Conservation (phyloP, 2,113 vertebrate species). For the Galemys pyrenaicus region DNA sequence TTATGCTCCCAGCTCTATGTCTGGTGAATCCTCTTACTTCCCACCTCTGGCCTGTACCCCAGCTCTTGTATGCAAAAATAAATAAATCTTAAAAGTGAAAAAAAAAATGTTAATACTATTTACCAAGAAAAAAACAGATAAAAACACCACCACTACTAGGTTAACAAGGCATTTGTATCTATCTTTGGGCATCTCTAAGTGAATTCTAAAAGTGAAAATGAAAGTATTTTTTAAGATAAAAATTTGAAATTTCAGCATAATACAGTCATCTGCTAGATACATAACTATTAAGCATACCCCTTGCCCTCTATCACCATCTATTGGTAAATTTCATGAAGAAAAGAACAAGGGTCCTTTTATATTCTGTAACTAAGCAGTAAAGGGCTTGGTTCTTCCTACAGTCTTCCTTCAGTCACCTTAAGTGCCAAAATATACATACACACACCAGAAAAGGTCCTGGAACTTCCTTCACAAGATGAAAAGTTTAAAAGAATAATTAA, state of each 20-base stretch:
- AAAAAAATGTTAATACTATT: neutral
- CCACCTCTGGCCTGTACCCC: no score
- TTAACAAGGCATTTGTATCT: neutral
- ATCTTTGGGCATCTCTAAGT: neutral
- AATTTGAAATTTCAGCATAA: neutral
- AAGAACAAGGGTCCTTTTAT: neutral
- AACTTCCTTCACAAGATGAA: neutral
- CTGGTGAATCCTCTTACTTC: no score
- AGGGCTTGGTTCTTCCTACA: neutral
- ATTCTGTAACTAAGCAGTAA: neutral
- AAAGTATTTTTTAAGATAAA: neutral
- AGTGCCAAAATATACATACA: neutral
- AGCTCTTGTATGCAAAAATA: no score
- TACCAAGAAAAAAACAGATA: neutral
- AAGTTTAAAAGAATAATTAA: neutral
- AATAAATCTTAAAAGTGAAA: no score
- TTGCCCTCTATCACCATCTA: conserved; percentile 14
- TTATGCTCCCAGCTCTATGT: no score
- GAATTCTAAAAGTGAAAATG: neutral
- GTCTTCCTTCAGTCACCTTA: neutral
- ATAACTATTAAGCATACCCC: neutral
- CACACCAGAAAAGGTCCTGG: neutral
- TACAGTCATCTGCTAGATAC: neutral
- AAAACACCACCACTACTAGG: neutral
- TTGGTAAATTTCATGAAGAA: neutral